These are phyloP conservation scores for Rhinoptilus africanus DNA, from an alignment of 2,113 vertebrate species.

Conservation along the genomic window DNA sequence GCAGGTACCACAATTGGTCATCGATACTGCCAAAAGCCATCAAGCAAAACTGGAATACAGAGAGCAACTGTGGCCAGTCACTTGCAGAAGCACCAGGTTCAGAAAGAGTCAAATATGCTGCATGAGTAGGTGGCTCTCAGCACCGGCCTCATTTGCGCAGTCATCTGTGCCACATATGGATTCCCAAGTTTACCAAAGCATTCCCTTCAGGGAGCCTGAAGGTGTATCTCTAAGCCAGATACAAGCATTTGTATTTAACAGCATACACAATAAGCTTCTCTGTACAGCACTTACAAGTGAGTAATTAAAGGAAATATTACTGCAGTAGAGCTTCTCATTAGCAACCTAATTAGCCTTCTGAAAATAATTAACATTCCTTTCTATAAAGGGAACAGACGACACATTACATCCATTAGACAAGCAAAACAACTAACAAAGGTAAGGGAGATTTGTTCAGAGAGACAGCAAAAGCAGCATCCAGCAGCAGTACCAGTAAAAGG, in stretches of 20 bases:
- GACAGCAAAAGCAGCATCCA: not conserved
- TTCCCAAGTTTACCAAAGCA: not conserved
- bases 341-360: slow-evolving; percentile 72
- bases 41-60: not conserved
- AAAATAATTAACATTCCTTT: slow-evolving; percentile 78
- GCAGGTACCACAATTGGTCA: not conserved
- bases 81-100: not conserved
- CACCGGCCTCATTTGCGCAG: not conserved
- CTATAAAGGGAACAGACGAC: slow-evolving; percentile 67
- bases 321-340: slow-evolving; percentile 67
- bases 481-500: not conserved
- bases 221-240: not conserved
- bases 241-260: slow-evolving; percentile 18
- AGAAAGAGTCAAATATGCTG: not conserved
- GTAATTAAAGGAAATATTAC: slow-evolving; percentile 74
- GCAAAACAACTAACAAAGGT: slow-evolving; percentile 22
- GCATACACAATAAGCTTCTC: slow-evolving; percentile 46
- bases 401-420: slow-evolving; percentile 62
- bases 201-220: not conserved
- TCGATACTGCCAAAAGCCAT: not conserved
- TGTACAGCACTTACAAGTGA: slow-evolving; percentile 62
- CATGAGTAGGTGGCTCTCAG: not conserved
- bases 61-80: not conserved
- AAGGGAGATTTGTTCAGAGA: not conserved
- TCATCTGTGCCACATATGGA: not conserved